phyloP scores from a whole-genome alignment of 2,113 vertebrate species.

The Peromyscus californicus region DNA sequence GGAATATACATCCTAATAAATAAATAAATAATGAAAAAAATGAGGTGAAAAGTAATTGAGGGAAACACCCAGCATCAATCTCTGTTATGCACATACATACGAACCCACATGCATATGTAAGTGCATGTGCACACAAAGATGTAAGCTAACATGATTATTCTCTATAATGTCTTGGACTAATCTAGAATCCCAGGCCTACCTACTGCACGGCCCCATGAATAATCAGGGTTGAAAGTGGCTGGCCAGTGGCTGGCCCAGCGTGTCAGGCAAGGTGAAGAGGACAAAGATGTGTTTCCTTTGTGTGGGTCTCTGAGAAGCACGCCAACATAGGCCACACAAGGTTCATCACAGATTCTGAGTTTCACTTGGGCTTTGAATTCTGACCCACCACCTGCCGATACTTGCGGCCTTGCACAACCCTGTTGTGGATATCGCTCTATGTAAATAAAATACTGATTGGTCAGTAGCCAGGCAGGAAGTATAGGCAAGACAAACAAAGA shows the following conservation, averaged over 20 bases:
- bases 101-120: not conserved
- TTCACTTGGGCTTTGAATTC: not conserved
- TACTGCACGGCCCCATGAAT: not conserved
- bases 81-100: not conserved
- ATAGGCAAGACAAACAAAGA: too few relatives aligned
- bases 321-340: not conserved
- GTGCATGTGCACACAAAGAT: not conserved
- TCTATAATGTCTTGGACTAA: not conserved
- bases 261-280: not conserved
- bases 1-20: not conserved
- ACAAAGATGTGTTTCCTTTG: not conserved
- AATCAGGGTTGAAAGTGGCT: not conserved
- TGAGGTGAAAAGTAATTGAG: not conserved
- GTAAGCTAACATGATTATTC: not conserved
- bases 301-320: not conserved
- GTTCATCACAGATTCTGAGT: not conserved
- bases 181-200: not conserved
- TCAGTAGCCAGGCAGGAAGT: too few relatives aligned
- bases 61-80: too few relatives aligned
- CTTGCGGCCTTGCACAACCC: not conserved
- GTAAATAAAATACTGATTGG: too few relatives aligned
- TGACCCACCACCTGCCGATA: not conserved
- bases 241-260: not conserved
- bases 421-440: too few relatives aligned
- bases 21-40: not conserved